Conservation (phyloP, 2,797 vertebrate species). For the Diceros bicornis region DNA sequence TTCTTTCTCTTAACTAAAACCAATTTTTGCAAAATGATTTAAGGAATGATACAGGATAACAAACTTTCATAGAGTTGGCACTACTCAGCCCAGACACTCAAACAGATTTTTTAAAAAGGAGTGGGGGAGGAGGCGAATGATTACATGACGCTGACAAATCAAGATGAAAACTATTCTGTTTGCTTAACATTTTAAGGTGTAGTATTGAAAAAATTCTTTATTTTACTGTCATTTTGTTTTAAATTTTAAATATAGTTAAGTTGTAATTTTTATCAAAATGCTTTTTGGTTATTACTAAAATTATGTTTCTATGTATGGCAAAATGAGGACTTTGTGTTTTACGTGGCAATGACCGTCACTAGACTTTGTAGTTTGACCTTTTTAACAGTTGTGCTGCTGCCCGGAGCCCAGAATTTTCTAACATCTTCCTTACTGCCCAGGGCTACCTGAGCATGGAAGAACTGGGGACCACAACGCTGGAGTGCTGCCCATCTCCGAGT, state of each 20-base stretch:
- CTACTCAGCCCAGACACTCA: background rate
- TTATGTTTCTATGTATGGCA: background rate
- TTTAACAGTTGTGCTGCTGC: background rate
- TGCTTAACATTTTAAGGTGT: background rate
- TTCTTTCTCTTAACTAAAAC: background rate
- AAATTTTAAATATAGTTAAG: background rate
- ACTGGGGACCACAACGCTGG: background rate
- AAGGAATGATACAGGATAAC: background rate
- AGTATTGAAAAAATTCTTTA: background rate
- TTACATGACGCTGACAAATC: background rate
- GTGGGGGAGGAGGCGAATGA: background rate
- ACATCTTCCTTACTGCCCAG: background rate
- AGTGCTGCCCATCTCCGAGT: background rate
- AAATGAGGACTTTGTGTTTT: background rate
- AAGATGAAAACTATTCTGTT: background rate
- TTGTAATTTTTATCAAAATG: background rate
- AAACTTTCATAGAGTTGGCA: background rate
- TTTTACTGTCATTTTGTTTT: conserved; percentile 13
- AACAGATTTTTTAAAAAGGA: background rate
- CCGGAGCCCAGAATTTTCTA: background rate
- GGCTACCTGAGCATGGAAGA: background rate
- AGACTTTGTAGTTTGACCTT: background rate
- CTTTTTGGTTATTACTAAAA: background rate
- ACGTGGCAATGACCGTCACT: background rate
- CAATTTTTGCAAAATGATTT: background rate